Base-by-base conservation (phyloP, 2,113 vertebrate species). In the Chroicocephalus ridibundus region DNA sequence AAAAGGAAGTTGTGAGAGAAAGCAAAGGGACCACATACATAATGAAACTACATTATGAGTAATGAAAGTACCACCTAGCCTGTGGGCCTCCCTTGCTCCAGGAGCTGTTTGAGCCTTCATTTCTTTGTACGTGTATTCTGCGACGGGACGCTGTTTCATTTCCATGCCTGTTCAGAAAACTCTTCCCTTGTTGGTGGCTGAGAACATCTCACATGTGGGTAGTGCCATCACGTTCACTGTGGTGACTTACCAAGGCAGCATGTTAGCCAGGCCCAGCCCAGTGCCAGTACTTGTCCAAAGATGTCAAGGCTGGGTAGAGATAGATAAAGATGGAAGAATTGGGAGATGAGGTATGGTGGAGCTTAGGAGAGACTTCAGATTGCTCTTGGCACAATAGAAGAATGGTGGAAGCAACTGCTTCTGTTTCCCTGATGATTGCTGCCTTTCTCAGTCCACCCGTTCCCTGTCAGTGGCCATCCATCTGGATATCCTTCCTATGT, bases 41-140 rank as follows among this genome's bases (percentile, higher is more conserved):
- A 95, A 81, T 66, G 97, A 98, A 98, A 98, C 95, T 82, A 65
- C 84, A 51, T 82, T 96, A 96, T 94, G 82, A 98, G 97, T 97
- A 97, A 97, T 75, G 69, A 97, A 97, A 98, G 96, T 97, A 86
- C 60, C 88, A 96, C 81, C 93, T 96, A 94, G 46, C 47, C 68
- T 51, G n/a, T 38, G 51, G 82, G 90, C 54, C 79, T 95, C 70
- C 92, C 81, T 96, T 98, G 96, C 95, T 97, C 88, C 92, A 90
- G 87, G 96, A 96, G 57, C 38, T 93, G n/a, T 64, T 64, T 44
- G 79, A 71, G 49, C 72, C 80, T 86, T 89, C 70, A 27, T 91
- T 96, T 90, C 64, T 49, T 75, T 49, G 25, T 93, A 62, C 77
- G 42, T 66, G 29, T 79, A 6, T 68, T 81, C 72, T 82, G 65